These are phyloP conservation scores for Myocastor coypus DNA, from an alignment of 2,113 vertebrate species.

Conservation along the genomic window DNA sequence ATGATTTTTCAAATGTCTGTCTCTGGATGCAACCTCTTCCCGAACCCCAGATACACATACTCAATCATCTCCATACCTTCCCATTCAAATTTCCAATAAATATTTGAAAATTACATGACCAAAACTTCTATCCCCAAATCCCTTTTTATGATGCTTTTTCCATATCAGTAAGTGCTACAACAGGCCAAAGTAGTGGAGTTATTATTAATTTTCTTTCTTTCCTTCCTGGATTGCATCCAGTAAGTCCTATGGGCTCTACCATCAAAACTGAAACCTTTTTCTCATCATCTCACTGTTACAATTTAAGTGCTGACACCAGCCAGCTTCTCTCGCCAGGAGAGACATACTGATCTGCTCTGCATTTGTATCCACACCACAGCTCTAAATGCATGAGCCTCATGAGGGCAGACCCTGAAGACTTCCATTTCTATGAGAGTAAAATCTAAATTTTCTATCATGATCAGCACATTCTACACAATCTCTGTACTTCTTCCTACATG, in stretches of 20 bases:
- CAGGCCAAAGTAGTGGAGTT: not conserved
- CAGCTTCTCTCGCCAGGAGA: conserved; percentile 5
- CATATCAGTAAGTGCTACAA: not conserved
- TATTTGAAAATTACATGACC: not conserved
- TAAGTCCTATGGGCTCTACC: not conserved
- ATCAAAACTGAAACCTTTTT: not conserved
- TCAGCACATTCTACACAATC: not conserved
- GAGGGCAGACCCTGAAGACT: not conserved
- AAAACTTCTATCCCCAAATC: not conserved
- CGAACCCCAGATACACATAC: not conserved
- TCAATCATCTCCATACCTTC: not conserved
- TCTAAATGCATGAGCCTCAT: not conserved
- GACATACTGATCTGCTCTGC: not conserved
- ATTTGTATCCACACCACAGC: not conserved
- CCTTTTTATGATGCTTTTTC: not conserved
- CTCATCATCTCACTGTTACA: not conserved
- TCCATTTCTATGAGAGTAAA: not conserved
- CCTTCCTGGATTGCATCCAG: not conserved
- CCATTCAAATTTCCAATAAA: conserved; percentile 5
- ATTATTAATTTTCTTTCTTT: not conserved
- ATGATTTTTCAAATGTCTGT: conserved; percentile 46
- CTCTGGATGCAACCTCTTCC: conserved; percentile 4
- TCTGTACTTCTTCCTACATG: not conserved
- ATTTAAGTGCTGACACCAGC: not conserved
- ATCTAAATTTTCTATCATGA: not conserved